Evolutionary conservation across 2,797 vertebrate genomes (phyloP).

Genomic region (Danio albolineatus): DNA sequence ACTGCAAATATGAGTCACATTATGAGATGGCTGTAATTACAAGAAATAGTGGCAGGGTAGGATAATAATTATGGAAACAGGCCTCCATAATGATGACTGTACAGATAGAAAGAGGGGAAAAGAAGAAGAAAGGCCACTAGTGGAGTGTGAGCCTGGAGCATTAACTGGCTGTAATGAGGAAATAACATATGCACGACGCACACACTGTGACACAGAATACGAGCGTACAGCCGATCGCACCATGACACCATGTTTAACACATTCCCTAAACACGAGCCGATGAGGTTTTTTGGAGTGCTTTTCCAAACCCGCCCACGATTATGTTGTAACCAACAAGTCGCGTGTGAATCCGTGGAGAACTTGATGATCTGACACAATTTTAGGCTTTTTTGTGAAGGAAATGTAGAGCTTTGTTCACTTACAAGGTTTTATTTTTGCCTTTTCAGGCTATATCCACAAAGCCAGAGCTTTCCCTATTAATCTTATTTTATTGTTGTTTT

Average conservation of each 20-base stretch:
- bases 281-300: constrained; percentile 14
- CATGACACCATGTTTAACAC: constrained; percentile 26
- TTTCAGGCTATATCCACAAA: no score
- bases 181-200: constrained; percentile 77
- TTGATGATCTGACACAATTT: constrained; percentile 19
- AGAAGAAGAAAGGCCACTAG: constrained; percentile 28
- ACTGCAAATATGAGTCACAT: neutral
- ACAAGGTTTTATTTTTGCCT: no score
- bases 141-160: constrained; percentile 28
- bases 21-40: neutral
- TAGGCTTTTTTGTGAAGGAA: constrained; percentile 11
- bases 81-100: neutral
- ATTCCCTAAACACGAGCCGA: constrained; percentile 24
- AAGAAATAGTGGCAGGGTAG: neutral
- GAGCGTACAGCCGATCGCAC: constrained; percentile 19
- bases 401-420: neutral
- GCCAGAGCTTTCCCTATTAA: no score
- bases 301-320: constrained; percentile 27
- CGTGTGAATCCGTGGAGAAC: constrained; percentile 7
- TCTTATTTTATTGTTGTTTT: no score
- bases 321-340: constrained; percentile 20
- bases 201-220: constrained; percentile 71
- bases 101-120: neutral
- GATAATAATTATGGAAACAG: neutral
- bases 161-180: constrained; percentile 77